phyloP scores from a whole-genome alignment of 2,888 invertebrate genomes.

The Drosophila multiciliata region DNA sequence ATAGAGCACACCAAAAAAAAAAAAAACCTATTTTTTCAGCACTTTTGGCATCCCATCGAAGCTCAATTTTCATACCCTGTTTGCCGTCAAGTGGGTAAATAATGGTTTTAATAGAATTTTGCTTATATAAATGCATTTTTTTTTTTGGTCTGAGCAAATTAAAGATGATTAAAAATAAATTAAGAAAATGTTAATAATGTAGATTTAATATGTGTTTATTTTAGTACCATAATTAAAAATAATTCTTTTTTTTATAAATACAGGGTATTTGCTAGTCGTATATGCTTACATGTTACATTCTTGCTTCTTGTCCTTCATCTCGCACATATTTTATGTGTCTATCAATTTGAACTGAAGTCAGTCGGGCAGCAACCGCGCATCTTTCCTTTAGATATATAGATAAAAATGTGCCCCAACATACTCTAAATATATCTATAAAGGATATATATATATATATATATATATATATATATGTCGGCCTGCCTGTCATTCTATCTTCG shows the following conservation, averaged over 20 bases:
- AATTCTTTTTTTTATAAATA: accelerated
- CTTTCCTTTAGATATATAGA: conserved; percentile 48
- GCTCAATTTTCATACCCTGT: conserved; percentile 19
- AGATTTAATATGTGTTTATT: neutral
- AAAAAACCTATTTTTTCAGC: neutral
- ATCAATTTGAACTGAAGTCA: conserved; percentile 62
- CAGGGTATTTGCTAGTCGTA: conserved; percentile 2
- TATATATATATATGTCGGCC: conserved; percentile 30
- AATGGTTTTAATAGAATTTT: neutral
- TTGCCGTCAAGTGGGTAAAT: neutral
- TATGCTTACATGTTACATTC: neutral
- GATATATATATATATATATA: conserved; percentile 18
- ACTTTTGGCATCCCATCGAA: conserved; percentile 14
- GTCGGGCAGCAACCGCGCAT: conserved; percentile 43
- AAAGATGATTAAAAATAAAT: neutral
- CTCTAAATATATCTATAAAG: neutral
- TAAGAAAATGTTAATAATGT: neutral
- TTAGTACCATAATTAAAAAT: neutral
- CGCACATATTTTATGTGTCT: conserved; percentile 64
- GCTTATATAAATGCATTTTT: neutral
- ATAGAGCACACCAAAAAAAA: neutral
- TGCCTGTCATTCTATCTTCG: conserved; percentile 35
- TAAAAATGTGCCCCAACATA: neutral
- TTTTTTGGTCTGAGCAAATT: neutral
- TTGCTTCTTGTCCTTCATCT: conserved; percentile 29